Evolutionary conservation across 2,113 vertebrate genomes (phyloP), one percentile per base, ranked within the genome.

Genomic region (Erythrolamprus reginae): DNA sequence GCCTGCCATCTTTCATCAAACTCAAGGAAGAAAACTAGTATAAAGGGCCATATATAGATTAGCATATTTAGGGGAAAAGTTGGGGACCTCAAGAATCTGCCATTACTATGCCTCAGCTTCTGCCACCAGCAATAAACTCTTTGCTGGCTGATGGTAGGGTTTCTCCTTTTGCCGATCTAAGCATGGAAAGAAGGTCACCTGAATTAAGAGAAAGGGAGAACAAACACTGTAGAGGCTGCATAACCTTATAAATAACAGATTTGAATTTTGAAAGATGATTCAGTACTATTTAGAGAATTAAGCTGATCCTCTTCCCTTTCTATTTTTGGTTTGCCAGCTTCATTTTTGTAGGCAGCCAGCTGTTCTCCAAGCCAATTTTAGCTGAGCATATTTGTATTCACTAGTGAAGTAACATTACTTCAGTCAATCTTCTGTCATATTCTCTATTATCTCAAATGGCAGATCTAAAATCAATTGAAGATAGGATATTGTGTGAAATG

Each of bases 401-500:
- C 42, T 50, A 10, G 10, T n/a, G 51, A 87, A 82, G 19, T 10
- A 58, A 82, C 42, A 56, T 55, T 65, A 47, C 50, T 82, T 83
- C 52, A 88, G 26, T 88, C 86, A 88, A 19, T 12, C 38, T 83
- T 47, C 23, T 53, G 10, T 70, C 26, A 55, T 9, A 28, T 55
- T 86, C 48, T 56, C 65, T 42, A 84, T 61, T 83, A 87, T 51
- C 85, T 87, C 42, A 33, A 26, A 82, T 50, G 90, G 88, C 0
- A 85, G 65, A 77, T 48, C 47, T 92, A 87, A 84, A 83, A 84
- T 85, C 55, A 48, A 58, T 84, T 47, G 52, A 82, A 47, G 19
- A 91, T 83, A 77, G 83, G 93, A 56, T n/a, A 2, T 48, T 83
- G 33, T 47, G 92, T 52, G 83, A 93, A 92, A 90, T 52, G 50